Conservation (phyloP, 2,797 vertebrate species). For the Acipenser transmontanus region DNA sequence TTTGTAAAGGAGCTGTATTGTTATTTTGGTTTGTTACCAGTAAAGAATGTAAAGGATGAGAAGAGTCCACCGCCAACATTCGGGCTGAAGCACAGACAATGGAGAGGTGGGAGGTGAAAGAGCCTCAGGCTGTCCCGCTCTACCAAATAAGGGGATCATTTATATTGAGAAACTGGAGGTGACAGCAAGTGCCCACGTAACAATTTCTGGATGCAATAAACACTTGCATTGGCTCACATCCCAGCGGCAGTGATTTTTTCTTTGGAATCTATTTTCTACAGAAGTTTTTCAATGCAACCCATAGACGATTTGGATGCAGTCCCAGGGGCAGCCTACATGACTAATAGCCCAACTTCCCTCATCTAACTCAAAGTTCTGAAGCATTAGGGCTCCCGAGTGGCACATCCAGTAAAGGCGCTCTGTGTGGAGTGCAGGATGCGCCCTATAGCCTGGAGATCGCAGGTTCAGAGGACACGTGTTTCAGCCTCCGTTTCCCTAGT, state of each 20-base stretch:
- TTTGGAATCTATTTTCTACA: slow-evolving; percentile 10
- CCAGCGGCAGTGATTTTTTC: slow-evolving; percentile 7
- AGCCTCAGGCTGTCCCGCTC: neutral
- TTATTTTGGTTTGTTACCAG: neutral
- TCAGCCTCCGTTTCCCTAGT: no score
- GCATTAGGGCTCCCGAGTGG: no score
- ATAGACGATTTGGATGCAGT: neutral
- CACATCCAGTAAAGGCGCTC: no score
- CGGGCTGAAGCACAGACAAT: neutral
- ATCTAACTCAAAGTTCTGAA: no score
- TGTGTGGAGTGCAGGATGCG: no score
- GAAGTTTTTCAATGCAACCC: neutral
- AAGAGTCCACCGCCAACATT: neutral
- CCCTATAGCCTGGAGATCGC: no score
- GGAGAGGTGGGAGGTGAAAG: slow-evolving; percentile 6
- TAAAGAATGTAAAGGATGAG: neutral
- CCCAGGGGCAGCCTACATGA: neutral
- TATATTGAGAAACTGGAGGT: slow-evolving; percentile 23
- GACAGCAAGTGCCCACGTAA: slow-evolving; percentile 47
- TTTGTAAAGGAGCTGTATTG: neutral
- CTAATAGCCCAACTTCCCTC: no score
- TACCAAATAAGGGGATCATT: slow-evolving; percentile 5
- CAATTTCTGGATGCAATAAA: slow-evolving; percentile 47
- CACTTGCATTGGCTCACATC: slow-evolving; percentile 31
- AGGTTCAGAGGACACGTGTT: no score